phyloP scores from a whole-genome alignment of 2,888 invertebrate genomes.

The Allacma fusca region DNA sequence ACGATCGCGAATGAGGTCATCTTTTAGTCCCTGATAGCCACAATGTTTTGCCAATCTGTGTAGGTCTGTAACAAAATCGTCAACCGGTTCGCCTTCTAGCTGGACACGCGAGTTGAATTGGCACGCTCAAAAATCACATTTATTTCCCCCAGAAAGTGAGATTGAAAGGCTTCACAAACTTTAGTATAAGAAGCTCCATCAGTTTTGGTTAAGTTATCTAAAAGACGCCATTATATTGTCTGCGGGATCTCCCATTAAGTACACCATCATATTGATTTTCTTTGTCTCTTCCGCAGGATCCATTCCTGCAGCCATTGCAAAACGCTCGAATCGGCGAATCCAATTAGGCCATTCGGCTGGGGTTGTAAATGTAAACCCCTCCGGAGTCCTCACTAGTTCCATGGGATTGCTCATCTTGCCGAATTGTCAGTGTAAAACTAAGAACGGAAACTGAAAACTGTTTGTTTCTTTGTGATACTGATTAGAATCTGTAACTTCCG shows the following conservation, averaged over 20 bases:
- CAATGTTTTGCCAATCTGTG: no score
- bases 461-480: no score
- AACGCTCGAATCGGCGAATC: conserved; percentile 50
- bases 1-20: no score
- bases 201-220: conserved; percentile 27
- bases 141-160: conserved; percentile 47
- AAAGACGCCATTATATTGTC: conserved; percentile 48
- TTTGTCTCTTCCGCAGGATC: conserved; percentile 33
- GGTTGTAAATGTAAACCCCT: conserved; percentile 41
- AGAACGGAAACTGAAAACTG: no score
- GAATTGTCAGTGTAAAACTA: no score
- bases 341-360: conserved; percentile 50
- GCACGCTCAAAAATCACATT: no score
- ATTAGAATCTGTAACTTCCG: no score
- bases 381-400: conserved; percentile 27
- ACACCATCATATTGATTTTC: conserved; percentile 48
- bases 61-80: no score
- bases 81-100: no score
- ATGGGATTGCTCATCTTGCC: no score
- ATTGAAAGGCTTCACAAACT: conserved; percentile 49
- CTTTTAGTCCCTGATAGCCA: no score
- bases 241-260: conserved; percentile 51
- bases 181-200: conserved; percentile 40
- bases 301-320: conserved; percentile 43
- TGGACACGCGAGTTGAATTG: no score